Evolutionary conservation across 2,888 invertebrate genomes (phyloP).

Genomic region (Hartigia nigra): DNA sequence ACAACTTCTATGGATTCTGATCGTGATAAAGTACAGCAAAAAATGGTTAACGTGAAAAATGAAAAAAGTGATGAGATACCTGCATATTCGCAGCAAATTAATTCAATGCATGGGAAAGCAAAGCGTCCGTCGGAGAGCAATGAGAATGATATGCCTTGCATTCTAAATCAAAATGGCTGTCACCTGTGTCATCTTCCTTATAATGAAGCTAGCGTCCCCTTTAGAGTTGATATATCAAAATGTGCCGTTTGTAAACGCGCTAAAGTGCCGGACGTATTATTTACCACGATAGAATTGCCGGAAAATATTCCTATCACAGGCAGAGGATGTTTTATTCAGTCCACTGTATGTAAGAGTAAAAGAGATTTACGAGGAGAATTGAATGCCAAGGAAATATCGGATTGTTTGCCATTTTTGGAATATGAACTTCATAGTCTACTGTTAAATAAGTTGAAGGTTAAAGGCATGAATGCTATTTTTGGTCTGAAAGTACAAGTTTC

Average conservation of each 20-base stretch:
- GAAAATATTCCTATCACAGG: constrained; percentile 79
- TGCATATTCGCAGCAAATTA: neutral
- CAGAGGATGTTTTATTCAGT: constrained; percentile 76
- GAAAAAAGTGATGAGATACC: constrained; percentile 41
- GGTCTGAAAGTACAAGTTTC: constrained; percentile 78
- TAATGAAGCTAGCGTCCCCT: constrained; percentile 76
- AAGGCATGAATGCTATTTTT: constrained; percentile 95
- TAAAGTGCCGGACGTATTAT: constrained; percentile 90
- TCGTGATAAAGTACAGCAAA: constrained; percentile 60
- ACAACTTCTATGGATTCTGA: constrained; percentile 69
- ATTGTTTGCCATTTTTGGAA: constrained; percentile 94
- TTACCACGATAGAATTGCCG: constrained; percentile 90
- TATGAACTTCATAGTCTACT: constrained; percentile 94
- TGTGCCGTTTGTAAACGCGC: constrained; percentile 79
- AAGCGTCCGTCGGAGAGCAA: constrained; percentile 54
- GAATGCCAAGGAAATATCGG: constrained; percentile 93
- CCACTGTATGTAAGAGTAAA: constrained; percentile 81
- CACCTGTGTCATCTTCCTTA: constrained; percentile 87
- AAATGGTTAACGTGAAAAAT: constrained; percentile 34
- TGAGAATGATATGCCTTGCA: constrained; percentile 63
- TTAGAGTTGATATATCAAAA: constrained; percentile 78
- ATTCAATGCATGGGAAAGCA: constrained; percentile 28
- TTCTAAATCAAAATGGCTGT: constrained; percentile 63
- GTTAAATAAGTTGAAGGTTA: constrained; percentile 89
- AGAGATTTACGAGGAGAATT: constrained; percentile 85